phyloP scores from a whole-genome alignment of 2,113 vertebrate genomes.

The Etheostoma spectabile region DNA sequence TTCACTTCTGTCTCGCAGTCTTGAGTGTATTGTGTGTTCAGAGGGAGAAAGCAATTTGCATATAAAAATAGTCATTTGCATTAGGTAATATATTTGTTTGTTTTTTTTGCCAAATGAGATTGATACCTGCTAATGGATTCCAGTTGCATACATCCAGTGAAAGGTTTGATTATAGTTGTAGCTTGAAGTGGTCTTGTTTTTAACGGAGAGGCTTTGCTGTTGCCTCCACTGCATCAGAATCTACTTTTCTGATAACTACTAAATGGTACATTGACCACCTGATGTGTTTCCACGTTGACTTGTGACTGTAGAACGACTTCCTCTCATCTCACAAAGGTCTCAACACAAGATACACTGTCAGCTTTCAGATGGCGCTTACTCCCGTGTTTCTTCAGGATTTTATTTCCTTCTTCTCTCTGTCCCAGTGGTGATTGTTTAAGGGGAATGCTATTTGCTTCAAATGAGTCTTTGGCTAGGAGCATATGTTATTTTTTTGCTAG shows the following conservation, averaged over 20 bases:
- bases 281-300: conserved; percentile 47
- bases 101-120: conserved; percentile 19
- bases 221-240: conserved; percentile 7
- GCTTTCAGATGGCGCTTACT: conserved; percentile 11
- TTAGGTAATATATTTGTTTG: conserved; percentile 13
- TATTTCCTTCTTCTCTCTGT: too few relatives aligned
- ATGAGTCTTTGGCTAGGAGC: too few relatives aligned
- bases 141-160: neutral
- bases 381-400: too few relatives aligned
- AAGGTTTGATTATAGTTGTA: neutral
- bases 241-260: conserved; percentile 38
- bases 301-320: conserved; percentile 38
- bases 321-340: conserved; percentile 26
- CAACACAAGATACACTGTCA: conserved; percentile 20
- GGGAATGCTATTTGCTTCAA: too few relatives aligned
- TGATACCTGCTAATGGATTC: neutral
- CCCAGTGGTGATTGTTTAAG: too few relatives aligned
- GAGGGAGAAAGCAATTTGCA: conserved; percentile 21
- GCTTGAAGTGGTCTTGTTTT: conserved; percentile 8
- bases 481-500: too few relatives aligned
- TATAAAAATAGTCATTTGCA: conserved; percentile 22
- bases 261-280: conserved; percentile 49
- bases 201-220: conserved; percentile 19
- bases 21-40: conserved; percentile 7
- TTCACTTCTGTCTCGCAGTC: neutral